Base-by-base conservation (phyloP, 1,140 invertebrate species). In the Epicauta chinensis region DNA sequence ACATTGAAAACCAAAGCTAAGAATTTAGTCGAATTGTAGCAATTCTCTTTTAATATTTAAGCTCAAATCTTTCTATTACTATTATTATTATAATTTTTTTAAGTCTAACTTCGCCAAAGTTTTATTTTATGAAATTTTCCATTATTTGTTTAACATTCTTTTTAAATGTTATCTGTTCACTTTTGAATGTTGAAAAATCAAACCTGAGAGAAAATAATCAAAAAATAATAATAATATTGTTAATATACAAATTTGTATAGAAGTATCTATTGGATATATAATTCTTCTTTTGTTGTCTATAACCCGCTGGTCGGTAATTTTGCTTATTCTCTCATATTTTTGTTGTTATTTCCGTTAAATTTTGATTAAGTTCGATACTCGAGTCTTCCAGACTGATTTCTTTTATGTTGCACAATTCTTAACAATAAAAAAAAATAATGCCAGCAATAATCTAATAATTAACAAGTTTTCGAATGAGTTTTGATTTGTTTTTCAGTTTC, bases 1-100 rank as follows among this genome's bases (percentile, higher is more conserved):
- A 40, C 36, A 48, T 41, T 40, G 17, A 44, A 31, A 53, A 58
- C 55, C 59, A 60, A 60, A 60, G 55, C 45, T 51, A 23, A 31
- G 11, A 16, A 30, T n/a, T 51, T 54, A 36, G 52, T 54, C 39
- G 34, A 54, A 54, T 48, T 48, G 15, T 54, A 48, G 17, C 37
- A 35, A 42, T 52, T 16, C 45, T 31, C 40, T 23, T 7, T 23
- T 7, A 23, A 5, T 53, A 46, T 37, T 46, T 32, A 31, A 46
- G 36, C 35, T 44, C 37, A 53, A 47, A 47, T 39, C 38, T 38
- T 39, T 34, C 13, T 39, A n/a, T n/a, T n/a, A n/a, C n/a, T 23
- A 42, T 53, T 38, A 39, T 45, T 47, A 16, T 46, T 41, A 15
- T 32, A 40, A 23, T 23, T 23, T 0, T 3, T 5, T 5, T 23